Percentiles rank a stretch among this genome's conserved stretches.
Evolutionary conservation across 2,113 vertebrate genomes (phyloP).

Genomic region (Ellobius talpinus): DNA sequence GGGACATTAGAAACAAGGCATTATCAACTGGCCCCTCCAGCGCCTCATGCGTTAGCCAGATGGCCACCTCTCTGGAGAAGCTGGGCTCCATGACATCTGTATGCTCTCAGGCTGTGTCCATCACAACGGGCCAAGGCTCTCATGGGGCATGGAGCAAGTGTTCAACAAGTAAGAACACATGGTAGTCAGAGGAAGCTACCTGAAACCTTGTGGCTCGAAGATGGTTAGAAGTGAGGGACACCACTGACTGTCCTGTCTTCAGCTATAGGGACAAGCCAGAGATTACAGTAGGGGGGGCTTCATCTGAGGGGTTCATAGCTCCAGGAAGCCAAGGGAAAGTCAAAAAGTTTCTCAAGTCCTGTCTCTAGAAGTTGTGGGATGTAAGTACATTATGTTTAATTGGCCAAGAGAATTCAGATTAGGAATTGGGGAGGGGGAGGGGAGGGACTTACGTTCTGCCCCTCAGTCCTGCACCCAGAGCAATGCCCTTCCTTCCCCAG

Average conservation of each 20-base stretch:
- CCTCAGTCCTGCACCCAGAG: fast-evolving
- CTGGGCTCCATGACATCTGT: fast-evolving
- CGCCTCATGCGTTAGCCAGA: not conserved
- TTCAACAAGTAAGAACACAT: not conserved
- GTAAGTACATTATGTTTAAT: not conserved
- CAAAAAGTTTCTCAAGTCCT: no score
- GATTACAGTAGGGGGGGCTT: fast-evolving
- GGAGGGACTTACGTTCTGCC: fast-evolving
- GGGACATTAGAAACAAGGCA: not conserved
- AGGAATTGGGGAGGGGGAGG: not conserved
- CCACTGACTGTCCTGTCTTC: not conserved
- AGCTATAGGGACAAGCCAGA: not conserved
- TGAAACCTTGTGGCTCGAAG: fast-evolving
- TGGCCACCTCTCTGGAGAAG: fast-evolving
- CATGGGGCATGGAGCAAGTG: not conserved
- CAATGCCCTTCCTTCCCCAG: not conserved
- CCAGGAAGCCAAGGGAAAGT: not conserved
- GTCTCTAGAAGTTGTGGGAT: not conserved
- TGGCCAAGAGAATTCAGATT: not conserved
- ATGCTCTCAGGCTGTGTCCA: not conserved
- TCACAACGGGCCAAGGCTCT: fast-evolving
- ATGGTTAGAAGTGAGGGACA: fast-evolving
- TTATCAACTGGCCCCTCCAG: no score
- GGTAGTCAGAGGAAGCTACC: not conserved
- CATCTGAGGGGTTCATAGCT: not conserved